phyloP scores from a whole-genome alignment of 2,797 vertebrate species.

The Hybognathus amarus region DNA sequence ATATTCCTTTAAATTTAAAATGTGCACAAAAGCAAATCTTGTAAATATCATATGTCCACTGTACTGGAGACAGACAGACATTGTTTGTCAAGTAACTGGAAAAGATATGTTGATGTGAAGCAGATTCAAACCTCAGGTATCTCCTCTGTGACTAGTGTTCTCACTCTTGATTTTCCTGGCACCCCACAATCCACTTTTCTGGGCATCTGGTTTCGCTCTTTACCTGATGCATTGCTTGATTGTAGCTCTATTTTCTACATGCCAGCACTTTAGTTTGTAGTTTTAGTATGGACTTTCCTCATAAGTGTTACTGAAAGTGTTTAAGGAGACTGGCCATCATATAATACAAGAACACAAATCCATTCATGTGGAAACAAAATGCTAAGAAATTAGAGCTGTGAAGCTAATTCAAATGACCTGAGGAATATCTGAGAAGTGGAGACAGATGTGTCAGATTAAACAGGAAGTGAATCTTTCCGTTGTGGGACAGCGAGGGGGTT shows the following conservation, averaged over 20 bases:
- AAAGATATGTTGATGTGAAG: slow-evolving; percentile 15
- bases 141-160: slow-evolving; percentile 37
- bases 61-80: slow-evolving; percentile 26
- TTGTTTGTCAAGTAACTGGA: slow-evolving; percentile 33
- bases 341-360: not conserved
- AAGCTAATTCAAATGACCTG: slow-evolving; percentile 8
- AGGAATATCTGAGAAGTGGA: slow-evolving; percentile 17
- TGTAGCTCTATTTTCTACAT: slow-evolving; percentile 49
- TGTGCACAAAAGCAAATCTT: not conserved
- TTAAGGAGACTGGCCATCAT: not conserved
- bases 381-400: not conserved
- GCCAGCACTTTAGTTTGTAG: not conserved
- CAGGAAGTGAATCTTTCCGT: slow-evolving; percentile 43
- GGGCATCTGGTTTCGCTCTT: slow-evolving; percentile 55
- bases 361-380: slow-evolving; percentile 16
- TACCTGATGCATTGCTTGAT: slow-evolving; percentile 61
- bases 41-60: not conserved
- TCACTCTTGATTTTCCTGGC: slow-evolving; percentile 61
- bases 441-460: slow-evolving; percentile 32
- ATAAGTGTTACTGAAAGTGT: not conserved
- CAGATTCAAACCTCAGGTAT: not conserved
- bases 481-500: not conserved
- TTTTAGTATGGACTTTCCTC: not conserved
- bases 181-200: slow-evolving; percentile 52
- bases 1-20: not conserved